phyloP scores from a whole-genome alignment of 2,888 invertebrate species.

The Callyntrura sp. region DNA sequence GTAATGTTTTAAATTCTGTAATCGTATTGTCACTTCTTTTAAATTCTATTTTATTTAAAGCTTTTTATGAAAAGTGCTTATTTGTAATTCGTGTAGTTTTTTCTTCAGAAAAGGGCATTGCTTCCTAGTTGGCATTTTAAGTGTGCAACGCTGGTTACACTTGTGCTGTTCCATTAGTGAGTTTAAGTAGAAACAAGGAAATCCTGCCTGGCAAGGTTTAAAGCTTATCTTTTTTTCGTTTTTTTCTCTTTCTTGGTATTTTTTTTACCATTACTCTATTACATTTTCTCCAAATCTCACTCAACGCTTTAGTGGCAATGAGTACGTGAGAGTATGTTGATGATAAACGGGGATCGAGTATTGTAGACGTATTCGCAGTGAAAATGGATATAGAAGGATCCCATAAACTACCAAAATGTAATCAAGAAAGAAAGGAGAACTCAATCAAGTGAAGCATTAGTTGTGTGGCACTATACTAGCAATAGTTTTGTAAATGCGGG shows the following conservation, averaged over 20 bases:
- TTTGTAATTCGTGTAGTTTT: too few species aligned
- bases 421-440: conserved; percentile 72
- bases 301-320: conserved; percentile 23
- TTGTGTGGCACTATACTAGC: too few species aligned
- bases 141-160: too few species aligned
- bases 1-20: too few species aligned
- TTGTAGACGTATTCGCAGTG: not conserved
- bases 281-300: conserved; percentile 31
- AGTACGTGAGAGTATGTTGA: not conserved
- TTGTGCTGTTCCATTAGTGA: too few species aligned
- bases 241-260: not conserved
- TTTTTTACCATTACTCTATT: conserved; percentile 24
- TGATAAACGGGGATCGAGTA: not conserved
- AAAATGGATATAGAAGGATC: conserved; percentile 35
- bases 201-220: conserved; percentile 47
- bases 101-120: too few species aligned
- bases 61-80: too few species aligned
- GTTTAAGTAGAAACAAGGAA: too few species aligned
- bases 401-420: conserved; percentile 71
- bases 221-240: conserved; percentile 46
- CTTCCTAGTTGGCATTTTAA: too few species aligned
- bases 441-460: conserved; percentile 70
- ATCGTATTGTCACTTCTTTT: too few species aligned
- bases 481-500: conserved; percentile 58
- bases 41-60: too few species aligned